These are phyloP conservation scores for Therioaphis trifolii DNA, from an alignment of 2,888 invertebrate genomes.

Conservation along the genomic window DNA sequence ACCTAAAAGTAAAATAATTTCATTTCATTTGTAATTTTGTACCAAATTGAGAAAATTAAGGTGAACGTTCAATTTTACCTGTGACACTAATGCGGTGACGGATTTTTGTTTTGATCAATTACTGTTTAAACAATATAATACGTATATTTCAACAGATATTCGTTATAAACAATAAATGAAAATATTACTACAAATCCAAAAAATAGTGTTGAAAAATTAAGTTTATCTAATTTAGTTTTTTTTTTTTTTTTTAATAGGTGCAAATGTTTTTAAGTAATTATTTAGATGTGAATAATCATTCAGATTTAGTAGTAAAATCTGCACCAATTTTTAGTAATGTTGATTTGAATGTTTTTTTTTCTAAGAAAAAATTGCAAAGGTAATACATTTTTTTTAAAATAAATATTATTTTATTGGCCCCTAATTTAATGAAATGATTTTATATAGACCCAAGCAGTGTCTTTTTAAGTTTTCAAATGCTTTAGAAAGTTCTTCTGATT, in stretches of 20 bases:
- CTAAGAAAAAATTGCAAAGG: constrained; percentile 48
- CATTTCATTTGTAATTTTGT: too few relatives aligned
- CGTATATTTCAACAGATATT: too few relatives aligned
- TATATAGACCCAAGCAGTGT: constrained; percentile 45
- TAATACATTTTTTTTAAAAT: background rate
- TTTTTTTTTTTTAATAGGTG: constrained; percentile 37
- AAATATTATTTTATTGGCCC: background rate
- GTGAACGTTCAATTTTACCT: too few relatives aligned
- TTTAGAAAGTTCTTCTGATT: constrained; percentile 54
- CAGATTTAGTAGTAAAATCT: constrained; percentile 51
- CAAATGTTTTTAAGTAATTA: constrained; percentile 61
- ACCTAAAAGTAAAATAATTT: too few relatives aligned
- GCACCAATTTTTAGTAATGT: constrained; percentile 56
- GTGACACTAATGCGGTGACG: too few relatives aligned
- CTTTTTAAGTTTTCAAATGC: constrained; percentile 59
- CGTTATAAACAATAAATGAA: background rate
- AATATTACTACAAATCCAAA: background rate
- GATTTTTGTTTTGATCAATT: background rate
- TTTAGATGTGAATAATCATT: constrained; percentile 55
- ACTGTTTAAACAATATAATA: too few relatives aligned
- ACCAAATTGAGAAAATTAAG: too few relatives aligned
- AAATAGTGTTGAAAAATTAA: background rate
- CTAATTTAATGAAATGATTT: background rate
- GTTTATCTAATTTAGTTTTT: background rate
- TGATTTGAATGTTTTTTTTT: constrained; percentile 58